These are phyloP conservation scores for Anthonomus grandis DNA, from an alignment of 1,140 invertebrate genomes.

Conservation along the genomic window DNA sequence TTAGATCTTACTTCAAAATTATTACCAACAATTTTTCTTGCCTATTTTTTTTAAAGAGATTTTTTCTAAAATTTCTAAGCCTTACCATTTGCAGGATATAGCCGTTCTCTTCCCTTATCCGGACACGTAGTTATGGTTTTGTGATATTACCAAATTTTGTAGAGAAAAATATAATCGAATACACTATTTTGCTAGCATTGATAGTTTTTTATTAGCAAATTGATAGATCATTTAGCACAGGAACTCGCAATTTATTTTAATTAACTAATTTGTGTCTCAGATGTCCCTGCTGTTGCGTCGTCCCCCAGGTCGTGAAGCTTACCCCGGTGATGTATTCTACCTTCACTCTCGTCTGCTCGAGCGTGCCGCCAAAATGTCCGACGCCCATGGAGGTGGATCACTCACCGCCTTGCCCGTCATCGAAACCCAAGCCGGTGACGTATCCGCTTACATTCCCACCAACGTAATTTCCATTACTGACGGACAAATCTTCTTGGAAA, in stretches of 20 bases:
- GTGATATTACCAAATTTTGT: no score
- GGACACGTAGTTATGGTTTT: no score
- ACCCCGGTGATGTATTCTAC: slow-evolving; percentile 99
- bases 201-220: no score
- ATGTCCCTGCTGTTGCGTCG: slow-evolving; percentile 99
- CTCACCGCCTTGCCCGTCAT: slow-evolving; percentile 98
- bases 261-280: slow-evolving; percentile 48
- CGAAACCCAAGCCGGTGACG: slow-evolving; percentile 99
- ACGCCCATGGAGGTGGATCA: slow-evolving; percentile 92
- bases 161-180: slow-evolving; percentile 2
- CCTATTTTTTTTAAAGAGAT: no score
- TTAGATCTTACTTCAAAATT: no score
- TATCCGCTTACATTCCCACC: slow-evolving; percentile 99
- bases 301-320: slow-evolving; percentile 99
- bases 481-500: slow-evolving; percentile 99
- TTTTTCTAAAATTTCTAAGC: no score
- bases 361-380: slow-evolving; percentile 99
- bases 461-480: slow-evolving; percentile 99
- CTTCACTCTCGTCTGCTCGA: slow-evolving; percentile 98
- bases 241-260: no score
- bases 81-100: no score
- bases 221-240: no score
- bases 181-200: slow-evolving; percentile 18
- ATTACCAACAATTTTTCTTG: no score
- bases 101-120: no score